These are phyloP conservation scores for Cariama cristata DNA, from an alignment of 2,113 vertebrate genomes.

Conservation along the genomic window DNA sequence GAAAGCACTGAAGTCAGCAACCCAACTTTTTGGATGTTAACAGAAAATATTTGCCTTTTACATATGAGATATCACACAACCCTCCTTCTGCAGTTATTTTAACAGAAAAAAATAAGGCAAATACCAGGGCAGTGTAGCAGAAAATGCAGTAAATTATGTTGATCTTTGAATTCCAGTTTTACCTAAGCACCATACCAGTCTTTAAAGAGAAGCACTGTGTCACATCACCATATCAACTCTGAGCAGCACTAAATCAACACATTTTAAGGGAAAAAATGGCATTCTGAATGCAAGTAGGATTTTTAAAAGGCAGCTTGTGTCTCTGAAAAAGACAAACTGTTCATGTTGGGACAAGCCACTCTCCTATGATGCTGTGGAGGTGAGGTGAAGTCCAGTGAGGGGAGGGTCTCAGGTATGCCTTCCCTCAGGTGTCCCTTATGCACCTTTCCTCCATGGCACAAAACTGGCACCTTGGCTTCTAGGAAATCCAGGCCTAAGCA, in stretches of 20 bases:
- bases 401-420: not conserved
- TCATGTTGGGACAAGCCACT: not conserved
- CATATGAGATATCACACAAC: not conserved
- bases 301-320: not conserved
- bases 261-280: not conserved
- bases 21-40: not conserved
- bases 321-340: not conserved
- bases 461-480: not conserved
- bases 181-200: not conserved
- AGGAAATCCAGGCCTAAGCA: not conserved
- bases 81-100: not conserved
- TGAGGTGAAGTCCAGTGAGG: not conserved
- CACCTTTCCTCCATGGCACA: not conserved
- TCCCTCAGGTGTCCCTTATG: not conserved
- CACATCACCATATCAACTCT: not conserved
- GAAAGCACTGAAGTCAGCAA: not conserved
- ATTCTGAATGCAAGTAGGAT: not conserved
- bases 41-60: not conserved
- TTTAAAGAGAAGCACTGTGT: not conserved
- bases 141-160: not conserved
- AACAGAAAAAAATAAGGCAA: not conserved
- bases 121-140: not conserved
- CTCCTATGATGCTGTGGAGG: not conserved
- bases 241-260: not conserved
- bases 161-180: not conserved